Evolutionary conservation across 2,797 vertebrate genomes (phyloP).

Genomic region (Syndactyla subalaris): DNA sequence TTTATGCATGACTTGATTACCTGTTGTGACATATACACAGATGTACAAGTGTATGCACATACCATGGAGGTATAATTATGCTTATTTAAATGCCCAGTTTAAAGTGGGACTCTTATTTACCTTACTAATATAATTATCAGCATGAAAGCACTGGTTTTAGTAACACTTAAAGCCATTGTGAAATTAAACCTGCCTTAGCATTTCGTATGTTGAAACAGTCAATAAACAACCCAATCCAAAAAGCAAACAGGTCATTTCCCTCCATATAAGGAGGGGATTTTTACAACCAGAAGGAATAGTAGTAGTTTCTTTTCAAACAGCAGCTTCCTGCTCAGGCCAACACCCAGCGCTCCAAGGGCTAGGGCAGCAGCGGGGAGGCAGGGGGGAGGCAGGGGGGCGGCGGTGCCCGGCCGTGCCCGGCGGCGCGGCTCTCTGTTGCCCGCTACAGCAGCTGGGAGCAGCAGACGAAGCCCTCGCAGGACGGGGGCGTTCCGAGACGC

Average conservation of each 20-base stretch:
- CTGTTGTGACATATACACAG: not conserved
- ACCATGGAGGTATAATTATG: not conserved
- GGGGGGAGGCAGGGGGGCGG: too few species aligned
- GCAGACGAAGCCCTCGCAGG: accelerated
- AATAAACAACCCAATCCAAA: not conserved
- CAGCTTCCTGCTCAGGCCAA: not conserved
- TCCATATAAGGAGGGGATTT: not conserved
- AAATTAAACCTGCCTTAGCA: not conserved
- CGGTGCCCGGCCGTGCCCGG: too few species aligned
- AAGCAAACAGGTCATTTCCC: not conserved
- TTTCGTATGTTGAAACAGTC: not conserved
- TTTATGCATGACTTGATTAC: not conserved
- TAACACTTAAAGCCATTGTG: not conserved
- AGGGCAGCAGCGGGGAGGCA: not conserved
- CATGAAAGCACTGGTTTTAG: not conserved
- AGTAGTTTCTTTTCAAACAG: not conserved
- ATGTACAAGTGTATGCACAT: accelerated
- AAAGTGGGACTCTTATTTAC: not conserved
- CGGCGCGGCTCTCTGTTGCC: accelerated
- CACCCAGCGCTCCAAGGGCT: not conserved
- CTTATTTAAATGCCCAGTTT: not conserved
- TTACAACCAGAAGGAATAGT: not conserved
- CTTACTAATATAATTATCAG: not conserved
- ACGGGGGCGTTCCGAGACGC: accelerated
- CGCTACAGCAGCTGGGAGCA: not conserved